Percentiles rank a stretch among this genome's conserved stretches.
These are phyloP conservation scores for Coenobita brevimanus DNA, from an alignment of 1,140 invertebrate species.

Conservation along the genomic window DNA sequence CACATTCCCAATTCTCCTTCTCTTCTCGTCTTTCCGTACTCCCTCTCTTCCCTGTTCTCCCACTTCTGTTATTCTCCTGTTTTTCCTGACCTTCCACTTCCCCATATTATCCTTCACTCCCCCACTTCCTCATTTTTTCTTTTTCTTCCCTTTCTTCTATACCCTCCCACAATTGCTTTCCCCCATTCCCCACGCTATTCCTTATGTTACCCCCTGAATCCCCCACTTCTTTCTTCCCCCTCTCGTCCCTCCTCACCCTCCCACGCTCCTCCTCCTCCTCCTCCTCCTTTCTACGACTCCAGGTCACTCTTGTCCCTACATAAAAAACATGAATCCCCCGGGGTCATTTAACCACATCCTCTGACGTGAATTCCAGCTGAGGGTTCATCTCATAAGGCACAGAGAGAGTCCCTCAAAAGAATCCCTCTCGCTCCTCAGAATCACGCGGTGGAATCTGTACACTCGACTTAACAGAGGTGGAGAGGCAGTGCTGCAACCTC, in stretches of 20 bases:
- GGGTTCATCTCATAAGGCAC: neutral
- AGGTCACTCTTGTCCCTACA: too few species aligned
- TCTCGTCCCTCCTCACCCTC: neutral
- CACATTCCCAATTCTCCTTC: neutral
- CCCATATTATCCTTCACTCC: too few species aligned
- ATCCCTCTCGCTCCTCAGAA: slow-evolving; percentile 32
- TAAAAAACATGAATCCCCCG: slow-evolving; percentile 1
- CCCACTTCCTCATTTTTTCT: neutral
- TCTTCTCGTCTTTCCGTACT: neutral
- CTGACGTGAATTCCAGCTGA: neutral
- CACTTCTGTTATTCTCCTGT: neutral
- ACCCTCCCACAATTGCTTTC: too few species aligned
- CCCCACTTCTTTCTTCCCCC: too few species aligned
- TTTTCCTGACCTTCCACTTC: too few species aligned
- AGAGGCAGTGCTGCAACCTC: slow-evolving; percentile 40
- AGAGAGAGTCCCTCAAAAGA: slow-evolving; percentile 28
- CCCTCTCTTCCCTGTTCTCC: neutral
- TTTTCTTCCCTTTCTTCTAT: too few species aligned
- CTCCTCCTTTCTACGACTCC: too few species aligned
- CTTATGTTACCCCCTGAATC: too few species aligned
- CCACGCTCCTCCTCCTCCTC: neutral
- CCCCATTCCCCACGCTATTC: too few species aligned
- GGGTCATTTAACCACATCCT: neutral
- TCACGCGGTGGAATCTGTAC: slow-evolving; percentile 52
- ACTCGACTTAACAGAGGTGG: slow-evolving; percentile 50